Base-by-base conservation (phyloP, 2,888 invertebrate species). In the Notodonta dromedarius region DNA sequence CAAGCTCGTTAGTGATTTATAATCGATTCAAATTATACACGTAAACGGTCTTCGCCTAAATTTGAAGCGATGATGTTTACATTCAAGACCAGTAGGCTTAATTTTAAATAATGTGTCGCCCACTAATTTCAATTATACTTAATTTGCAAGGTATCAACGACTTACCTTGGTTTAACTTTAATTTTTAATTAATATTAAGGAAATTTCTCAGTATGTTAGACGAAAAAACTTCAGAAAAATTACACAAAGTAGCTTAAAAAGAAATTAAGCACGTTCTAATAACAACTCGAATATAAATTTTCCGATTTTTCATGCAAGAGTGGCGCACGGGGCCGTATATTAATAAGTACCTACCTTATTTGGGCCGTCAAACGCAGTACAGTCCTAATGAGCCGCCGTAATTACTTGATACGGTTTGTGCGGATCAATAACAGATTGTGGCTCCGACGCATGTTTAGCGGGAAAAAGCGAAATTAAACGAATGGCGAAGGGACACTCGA, bases 1-100 rank as follows among this genome's bases (percentile, higher is more conserved):
- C 69, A 71, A 84, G 78, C 84, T 87, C 80, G 84, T 88, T 87
- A 83, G 85, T 86, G 85, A 88, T 87, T 88, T 89, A 87, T 90
- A 88, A 91, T 88, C 84, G 81, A 77, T 84, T 84, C 82, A 82
- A 80, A 85, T 87, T 85, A 86, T 82, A 83, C 82, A 76, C 82
- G 72, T 80, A 79, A 84, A 77, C 71, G 80, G 14, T 50, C 14
- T 16, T 9, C 11, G 16, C 50, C 16, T 50, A 11, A 46, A 46
- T n/a, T 46, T 46, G 46, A 6, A n/a, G 13, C 0, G 46, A 46
- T 46, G 46, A 46, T 46, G 46, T n/a, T 5, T 46, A n/a, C n/a
- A n/a, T n/a, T n/a, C 42, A 42, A 11, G 9, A 40, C 8, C 42
- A 42, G 8, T 11, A 11, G 11, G 42, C 42, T 11, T 42, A 12